Conservation (phyloP, 2,797 vertebrate species). For the Buceros bicornis region DNA sequence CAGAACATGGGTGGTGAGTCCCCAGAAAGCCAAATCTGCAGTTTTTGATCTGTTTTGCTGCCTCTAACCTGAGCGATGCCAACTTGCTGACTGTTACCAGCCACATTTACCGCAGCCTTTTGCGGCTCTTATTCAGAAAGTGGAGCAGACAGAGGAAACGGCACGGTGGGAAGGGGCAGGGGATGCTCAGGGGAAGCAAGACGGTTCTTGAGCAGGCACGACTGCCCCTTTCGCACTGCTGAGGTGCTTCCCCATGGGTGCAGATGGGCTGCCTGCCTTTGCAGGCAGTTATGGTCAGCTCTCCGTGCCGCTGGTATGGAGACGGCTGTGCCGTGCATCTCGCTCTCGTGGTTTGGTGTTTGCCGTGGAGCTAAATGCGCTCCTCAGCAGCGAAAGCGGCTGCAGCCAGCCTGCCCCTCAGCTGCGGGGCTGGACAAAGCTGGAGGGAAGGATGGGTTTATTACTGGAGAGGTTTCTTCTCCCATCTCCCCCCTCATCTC, state of each 20-base stretch:
- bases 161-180: background rate
- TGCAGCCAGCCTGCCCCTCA: background rate
- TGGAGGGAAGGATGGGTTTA: constrained; percentile 3
- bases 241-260: background rate
- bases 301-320: background rate
- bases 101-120: background rate
- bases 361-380: background rate
- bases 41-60: background rate
- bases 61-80: accelerated
- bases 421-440: background rate
- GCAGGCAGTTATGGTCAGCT: background rate
- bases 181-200: background rate
- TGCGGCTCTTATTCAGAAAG: background rate
- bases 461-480: constrained; percentile 31
- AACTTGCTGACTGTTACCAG: background rate
- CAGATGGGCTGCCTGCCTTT: background rate
- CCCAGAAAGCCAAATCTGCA: accelerated
- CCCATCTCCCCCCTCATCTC: background rate
- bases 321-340: background rate
- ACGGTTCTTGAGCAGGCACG: accelerated
- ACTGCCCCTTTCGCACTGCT: accelerated
- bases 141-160: accelerated
- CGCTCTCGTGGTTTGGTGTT: background rate
- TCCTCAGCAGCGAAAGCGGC: background rate
- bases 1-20: accelerated